Evolutionary conservation across 1,140 invertebrate genomes (phyloP), one percentile per base, ranked within the genome.

Genomic region (Tetragonula clypearis): DNA sequence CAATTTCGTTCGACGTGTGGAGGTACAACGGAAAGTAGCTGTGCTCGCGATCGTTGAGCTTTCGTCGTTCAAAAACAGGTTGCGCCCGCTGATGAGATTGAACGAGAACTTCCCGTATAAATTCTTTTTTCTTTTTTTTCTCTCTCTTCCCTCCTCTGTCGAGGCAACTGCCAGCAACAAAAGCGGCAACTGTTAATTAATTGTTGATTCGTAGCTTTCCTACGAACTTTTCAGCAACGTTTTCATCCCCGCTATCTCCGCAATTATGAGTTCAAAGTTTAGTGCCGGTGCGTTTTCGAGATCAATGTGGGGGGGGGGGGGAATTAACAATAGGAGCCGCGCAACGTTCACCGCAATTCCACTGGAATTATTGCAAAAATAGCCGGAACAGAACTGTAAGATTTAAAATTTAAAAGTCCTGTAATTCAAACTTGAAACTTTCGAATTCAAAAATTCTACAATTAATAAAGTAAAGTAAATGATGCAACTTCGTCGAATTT

Each of bases 161-260:
- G 8, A 30, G 49, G 56, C 74, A 60, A 35, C 74, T 76, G 21
- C 15, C 26, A 35, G 19, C 6, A 56, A 75, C 55, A n/a, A 23
- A 30, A 60, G 30, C 30, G 14, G 26, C 14, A 75, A 77, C 19
- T 30, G 60, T 62, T 78, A 78, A 78, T 78, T 78, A 62, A 78
- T 78, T 21, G 60, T 65, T 35, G 30, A 35, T 41, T 30, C 56
- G 55, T n/a, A 17, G 69, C 21, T 35, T 56, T n/a, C 1, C 11
- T 74, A n/a, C 49, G 41, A 55, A 73, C 71, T 26, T 53, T 53
- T 2, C n/a, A 8, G 15, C 11, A 2, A 17, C 8, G 69, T 73
- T 73, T 73, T 9, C 8, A n/a, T 53, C n/a, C 17, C 15, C 6
- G 41, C 9, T 21, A 53, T 53, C 9, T 26, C 17, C 26, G 41